Conservation (phyloP, 37 sponge, comb jelly and placozoan genomes). For the Cliona cf. orientalis region DNA sequence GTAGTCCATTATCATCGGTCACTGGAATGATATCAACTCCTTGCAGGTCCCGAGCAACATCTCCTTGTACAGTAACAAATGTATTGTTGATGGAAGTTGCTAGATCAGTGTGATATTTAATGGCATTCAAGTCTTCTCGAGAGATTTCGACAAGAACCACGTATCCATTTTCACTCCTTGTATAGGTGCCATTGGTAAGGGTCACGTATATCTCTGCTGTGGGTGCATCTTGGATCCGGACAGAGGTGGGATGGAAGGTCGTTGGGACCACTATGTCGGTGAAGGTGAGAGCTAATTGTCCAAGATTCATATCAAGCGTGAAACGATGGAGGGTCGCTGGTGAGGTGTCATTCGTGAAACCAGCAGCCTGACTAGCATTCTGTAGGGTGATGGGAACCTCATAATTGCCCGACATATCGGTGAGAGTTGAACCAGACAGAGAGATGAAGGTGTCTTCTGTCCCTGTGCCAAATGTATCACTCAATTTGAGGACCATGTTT, state of each 20-base stretch:
- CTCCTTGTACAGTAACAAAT: slow-evolving; percentile 63
- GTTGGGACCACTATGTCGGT: slow-evolving; percentile 70
- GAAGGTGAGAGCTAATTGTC: slow-evolving; percentile 70
- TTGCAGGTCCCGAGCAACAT: slow-evolving; percentile 73
- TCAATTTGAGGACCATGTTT: slow-evolving; percentile 64
- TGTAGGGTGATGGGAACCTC: slow-evolving; percentile 36
- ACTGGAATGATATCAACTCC: slow-evolving; percentile 56
- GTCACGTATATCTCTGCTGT: slow-evolving; percentile 44
- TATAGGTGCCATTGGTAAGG: slow-evolving; percentile 36
- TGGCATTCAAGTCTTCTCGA: slow-evolving; percentile 59
- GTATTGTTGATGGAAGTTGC: slow-evolving; percentile 80
- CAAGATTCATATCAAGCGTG: slow-evolving; percentile 78
- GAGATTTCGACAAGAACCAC: slow-evolving; percentile 44
- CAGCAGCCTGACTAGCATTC: slow-evolving; percentile 12
- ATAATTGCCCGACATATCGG: slow-evolving; percentile 81
- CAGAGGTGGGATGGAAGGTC: slow-evolving; percentile 30
- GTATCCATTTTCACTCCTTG: slow-evolving; percentile 55
- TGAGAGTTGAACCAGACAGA: slow-evolving; percentile 48
- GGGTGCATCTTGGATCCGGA: slow-evolving; percentile 70
- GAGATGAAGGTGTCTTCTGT: slow-evolving; percentile 62
- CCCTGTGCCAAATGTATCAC: slow-evolving; percentile 34
- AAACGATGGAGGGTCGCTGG: slow-evolving; percentile 60
- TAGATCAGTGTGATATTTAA: slow-evolving; percentile 60
- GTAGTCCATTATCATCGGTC: slow-evolving; percentile 62
- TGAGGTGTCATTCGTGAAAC: slow-evolving; percentile 20